These are phyloP conservation scores for Atta colombica DNA, from an alignment of 1,140 invertebrate genomes.

Conservation along the genomic window DNA sequence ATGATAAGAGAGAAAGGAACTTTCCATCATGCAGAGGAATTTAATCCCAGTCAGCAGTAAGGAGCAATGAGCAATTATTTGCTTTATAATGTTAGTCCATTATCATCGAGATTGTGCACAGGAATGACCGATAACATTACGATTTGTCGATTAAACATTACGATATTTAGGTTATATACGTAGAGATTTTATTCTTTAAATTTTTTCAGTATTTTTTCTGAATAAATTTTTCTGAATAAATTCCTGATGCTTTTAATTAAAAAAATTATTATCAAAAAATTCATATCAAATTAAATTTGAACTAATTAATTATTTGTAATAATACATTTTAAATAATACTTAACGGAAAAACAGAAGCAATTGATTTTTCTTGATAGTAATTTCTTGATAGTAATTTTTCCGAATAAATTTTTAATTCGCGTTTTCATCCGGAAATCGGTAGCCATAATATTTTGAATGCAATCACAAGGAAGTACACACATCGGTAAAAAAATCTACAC, in stretches of 20 bases:
- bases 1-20: conserved; percentile 42
- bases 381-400: conserved; percentile 38
- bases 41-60: conserved; percentile 38
- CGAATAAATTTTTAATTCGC: conserved; percentile 24
- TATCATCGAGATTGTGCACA: conserved; percentile 49
- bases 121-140: conserved; percentile 51
- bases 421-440: conserved; percentile 20
- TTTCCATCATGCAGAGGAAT: conserved; percentile 36
- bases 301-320: neutral
- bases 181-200: neutral
- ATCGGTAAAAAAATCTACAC: conserved; percentile 59
- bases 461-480: conserved; percentile 56
- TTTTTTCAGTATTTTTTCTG: neutral
- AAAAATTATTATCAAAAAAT: conserved; percentile 3
- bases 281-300: neutral
- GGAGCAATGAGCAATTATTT: conserved; percentile 55
- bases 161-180: conserved; percentile 28
- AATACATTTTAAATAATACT: neutral
- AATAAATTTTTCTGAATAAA: no score
- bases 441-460: conserved; percentile 59
- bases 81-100: conserved; percentile 42
- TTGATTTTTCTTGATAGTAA: conserved; percentile 19
- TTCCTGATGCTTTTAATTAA: neutral
- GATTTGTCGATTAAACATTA: conserved; percentile 41
- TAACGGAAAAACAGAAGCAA: neutral